Conservation (phyloP, 2,888 invertebrate species). For the Helobdella robusta region DNA sequence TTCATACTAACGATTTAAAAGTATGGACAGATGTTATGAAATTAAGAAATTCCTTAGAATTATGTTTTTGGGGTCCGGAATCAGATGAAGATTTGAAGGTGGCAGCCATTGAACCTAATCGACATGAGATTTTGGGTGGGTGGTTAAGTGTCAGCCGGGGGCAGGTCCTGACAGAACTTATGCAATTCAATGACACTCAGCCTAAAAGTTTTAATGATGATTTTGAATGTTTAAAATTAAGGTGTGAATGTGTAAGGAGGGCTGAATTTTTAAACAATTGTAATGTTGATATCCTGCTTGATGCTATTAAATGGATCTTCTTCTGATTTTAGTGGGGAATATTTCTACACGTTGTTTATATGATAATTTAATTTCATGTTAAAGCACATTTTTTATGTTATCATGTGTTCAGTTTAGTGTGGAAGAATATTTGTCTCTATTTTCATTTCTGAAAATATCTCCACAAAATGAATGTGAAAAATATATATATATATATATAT, state of each 20-base stretch:
- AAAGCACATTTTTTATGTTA: too few species aligned
- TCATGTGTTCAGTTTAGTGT: too few species aligned
- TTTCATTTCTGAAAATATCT: too few species aligned
- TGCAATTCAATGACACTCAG: too few species aligned
- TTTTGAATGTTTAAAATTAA: too few species aligned
- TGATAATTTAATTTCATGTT: too few species aligned
- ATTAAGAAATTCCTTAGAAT: background rate
- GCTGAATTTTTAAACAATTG: slow-evolving; percentile 1
- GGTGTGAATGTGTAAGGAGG: too few species aligned
- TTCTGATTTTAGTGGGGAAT: slow-evolving; percentile 7
- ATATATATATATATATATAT: too few species aligned
- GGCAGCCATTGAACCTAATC: slow-evolving; percentile 5
- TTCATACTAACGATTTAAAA: background rate
- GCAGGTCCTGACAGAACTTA: background rate
- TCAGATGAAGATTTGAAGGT: slow-evolving; percentile 11
- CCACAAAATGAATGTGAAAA: too few species aligned
- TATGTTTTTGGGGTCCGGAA: slow-evolving; percentile 9
- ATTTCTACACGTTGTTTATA: too few species aligned
- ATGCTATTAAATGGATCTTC: slow-evolving; percentile 5
- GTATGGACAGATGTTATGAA: slow-evolving; percentile 7
- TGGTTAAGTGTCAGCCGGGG: background rate
- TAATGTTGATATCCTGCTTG: slow-evolving; percentile 5
- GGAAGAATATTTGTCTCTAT: too few species aligned
- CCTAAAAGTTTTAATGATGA: too few species aligned
- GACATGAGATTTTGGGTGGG: slow-evolving; percentile 5